Conservation (phyloP, 23 tunicate species). For the Halocynthia roretzi region DNA sequence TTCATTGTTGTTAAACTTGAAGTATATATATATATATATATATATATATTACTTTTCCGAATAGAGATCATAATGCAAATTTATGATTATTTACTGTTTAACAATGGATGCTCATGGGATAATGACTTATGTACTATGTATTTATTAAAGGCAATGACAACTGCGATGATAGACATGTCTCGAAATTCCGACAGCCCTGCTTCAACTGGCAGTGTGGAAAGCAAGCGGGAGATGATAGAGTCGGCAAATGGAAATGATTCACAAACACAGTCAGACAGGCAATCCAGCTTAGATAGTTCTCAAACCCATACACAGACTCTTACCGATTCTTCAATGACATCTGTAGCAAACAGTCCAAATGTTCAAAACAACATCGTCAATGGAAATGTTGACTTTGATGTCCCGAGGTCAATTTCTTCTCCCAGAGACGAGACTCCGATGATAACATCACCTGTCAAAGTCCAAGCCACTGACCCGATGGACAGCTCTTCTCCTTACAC, state of each 20-base stretch:
- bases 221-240: slow-evolving; percentile 4
- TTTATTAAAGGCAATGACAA: slow-evolving; percentile 13
- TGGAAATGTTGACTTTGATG: slow-evolving; percentile 7
- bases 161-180: slow-evolving; percentile 30
- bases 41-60: too few relatives aligned
- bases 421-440: slow-evolving; percentile 41
- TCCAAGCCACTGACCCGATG: slow-evolving; percentile 12
- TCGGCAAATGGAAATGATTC: background rate
- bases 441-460: slow-evolving; percentile 69
- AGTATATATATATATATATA: too few relatives aligned
- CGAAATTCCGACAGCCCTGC: slow-evolving; percentile 35
- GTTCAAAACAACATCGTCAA: too few relatives aligned
- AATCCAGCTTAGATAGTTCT: slow-evolving; percentile 16
- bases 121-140: background rate
- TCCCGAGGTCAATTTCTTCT: background rate
- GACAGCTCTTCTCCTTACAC: slow-evolving; percentile 13
- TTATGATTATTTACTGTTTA: too few relatives aligned
- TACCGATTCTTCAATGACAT: background rate
- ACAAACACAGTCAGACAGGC: background rate
- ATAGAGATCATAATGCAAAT: too few relatives aligned
- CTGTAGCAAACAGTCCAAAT: background rate
- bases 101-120: too few relatives aligned
- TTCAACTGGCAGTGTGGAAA: slow-evolving; percentile 7
- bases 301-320: slow-evolving; percentile 46
- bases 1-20: too few relatives aligned